Percentiles rank a stretch among this genome's conserved stretches.
These are phyloP conservation scores for Idris sp. DNA, from an alignment of 1,140 invertebrate species.

Conservation along the genomic window DNA sequence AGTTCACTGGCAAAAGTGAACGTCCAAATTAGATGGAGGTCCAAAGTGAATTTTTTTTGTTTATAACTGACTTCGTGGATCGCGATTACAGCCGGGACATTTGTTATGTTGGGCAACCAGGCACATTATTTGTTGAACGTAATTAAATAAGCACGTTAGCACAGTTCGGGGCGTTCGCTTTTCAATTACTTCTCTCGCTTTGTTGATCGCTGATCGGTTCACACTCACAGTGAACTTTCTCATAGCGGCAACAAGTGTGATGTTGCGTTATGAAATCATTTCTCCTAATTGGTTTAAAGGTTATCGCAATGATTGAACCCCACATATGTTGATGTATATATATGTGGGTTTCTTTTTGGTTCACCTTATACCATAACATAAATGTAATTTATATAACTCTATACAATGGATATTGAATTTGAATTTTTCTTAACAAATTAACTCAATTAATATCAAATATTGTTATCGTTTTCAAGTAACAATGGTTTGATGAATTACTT, in stretches of 20 bases:
- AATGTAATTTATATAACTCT: too few species aligned
- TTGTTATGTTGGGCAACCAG: slow-evolving; percentile 52
- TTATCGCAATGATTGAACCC: slow-evolving; percentile 38
- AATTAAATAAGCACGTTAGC: slow-evolving; percentile 48
- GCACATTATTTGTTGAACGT: slow-evolving; percentile 42
- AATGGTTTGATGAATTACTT: too few species aligned
- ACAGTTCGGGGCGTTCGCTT: slow-evolving; percentile 30
- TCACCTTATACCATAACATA: too few species aligned
- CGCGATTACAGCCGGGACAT: slow-evolving; percentile 41
- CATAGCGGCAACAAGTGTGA: slow-evolving; percentile 50
- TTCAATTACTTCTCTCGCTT: slow-evolving; percentile 45
- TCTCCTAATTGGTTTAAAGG: slow-evolving; percentile 55
- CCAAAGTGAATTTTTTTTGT: slow-evolving; percentile 3
- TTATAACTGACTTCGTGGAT: slow-evolving; percentile 26
- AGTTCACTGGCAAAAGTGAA: slow-evolving; percentile 63
- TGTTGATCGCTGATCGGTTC: slow-evolving; percentile 31
- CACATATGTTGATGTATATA: slow-evolving; percentile 5
- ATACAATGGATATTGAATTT: too few species aligned
- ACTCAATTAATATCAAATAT: too few species aligned
- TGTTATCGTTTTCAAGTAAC: too few species aligned
- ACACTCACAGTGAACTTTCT: slow-evolving; percentile 43
- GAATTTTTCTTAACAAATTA: too few species aligned
- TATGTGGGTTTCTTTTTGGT: background rate
- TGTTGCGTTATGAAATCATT: slow-evolving; percentile 55
- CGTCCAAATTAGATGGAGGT: slow-evolving; percentile 24